phyloP scores from a whole-genome alignment of 2,797 vertebrate genomes.

The Cheirogaleus major region DNA sequence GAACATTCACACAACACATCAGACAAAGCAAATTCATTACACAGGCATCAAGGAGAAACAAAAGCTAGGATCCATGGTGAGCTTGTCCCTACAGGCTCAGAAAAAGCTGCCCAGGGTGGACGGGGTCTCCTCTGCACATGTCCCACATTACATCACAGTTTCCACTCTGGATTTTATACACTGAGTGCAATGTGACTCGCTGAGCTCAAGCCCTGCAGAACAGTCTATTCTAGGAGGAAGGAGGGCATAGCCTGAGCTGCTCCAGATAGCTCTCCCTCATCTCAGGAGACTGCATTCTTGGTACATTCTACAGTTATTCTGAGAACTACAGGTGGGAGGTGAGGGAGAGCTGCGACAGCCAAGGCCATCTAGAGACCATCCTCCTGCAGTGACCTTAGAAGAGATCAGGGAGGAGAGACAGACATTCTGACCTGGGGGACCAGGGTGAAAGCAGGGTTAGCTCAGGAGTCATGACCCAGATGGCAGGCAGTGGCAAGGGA shows the following conservation, averaged over 20 bases:
- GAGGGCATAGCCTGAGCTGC: not conserved
- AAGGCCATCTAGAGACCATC: not conserved
- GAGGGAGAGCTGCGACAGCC: too few species aligned
- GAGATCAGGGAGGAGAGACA: not conserved
- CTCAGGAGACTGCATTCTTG: not conserved
- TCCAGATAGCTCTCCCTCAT: not conserved
- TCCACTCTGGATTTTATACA: not conserved
- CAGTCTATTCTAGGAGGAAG: not conserved
- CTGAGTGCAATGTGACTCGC: not conserved
- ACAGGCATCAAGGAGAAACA: not conserved
- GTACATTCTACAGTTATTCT: not conserved
- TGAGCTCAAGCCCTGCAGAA: not conserved
- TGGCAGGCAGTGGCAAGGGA: not conserved
- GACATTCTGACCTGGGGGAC: rapidly evolving
- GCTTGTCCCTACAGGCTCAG: not conserved
- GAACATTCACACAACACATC: not conserved
- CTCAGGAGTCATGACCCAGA: not conserved
- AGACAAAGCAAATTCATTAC: not conserved
- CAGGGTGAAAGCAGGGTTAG: not conserved
- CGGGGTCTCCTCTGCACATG: not conserved
- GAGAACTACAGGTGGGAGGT: not conserved
- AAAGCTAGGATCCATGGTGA: not conserved
- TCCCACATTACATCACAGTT: not conserved
- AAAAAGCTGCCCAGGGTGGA: not conserved
- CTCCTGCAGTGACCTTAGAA: not conserved